phyloP scores from a whole-genome alignment of 1,140 invertebrate genomes.

The Apocrypta bakeri region DNA sequence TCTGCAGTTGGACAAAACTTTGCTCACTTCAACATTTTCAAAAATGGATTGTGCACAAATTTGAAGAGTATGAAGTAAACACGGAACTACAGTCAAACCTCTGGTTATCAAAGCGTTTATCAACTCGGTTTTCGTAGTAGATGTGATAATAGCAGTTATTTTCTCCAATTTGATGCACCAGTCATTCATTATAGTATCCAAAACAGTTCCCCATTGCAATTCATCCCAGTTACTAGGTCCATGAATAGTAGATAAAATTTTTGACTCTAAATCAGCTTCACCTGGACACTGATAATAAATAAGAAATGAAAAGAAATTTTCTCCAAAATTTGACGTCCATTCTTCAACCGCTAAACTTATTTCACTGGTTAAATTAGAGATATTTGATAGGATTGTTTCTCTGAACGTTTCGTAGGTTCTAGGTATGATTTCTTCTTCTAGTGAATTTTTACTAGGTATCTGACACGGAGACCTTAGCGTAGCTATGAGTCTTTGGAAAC shows the following conservation, averaged over 20 bases:
- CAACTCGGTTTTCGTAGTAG: conserved; percentile 67
- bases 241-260: conserved; percentile 67
- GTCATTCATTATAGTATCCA: conserved; percentile 71
- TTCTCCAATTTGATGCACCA: conserved; percentile 71
- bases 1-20: conserved; percentile 71
- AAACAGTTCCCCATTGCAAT: conserved; percentile 66
- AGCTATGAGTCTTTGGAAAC: conserved; percentile 74
- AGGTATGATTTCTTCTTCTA: conserved; percentile 75
- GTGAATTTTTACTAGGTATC: conserved; percentile 74
- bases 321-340: conserved; percentile 72
- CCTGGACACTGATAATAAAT: conserved; percentile 72
- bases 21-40: conserved; percentile 67
- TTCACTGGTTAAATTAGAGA: conserved; percentile 64
- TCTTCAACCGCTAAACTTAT: conserved; percentile 74
- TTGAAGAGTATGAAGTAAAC: conserved; percentile 73
- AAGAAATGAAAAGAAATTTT: conserved; percentile 71
- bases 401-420: conserved; percentile 72
- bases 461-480: conserved; percentile 74
- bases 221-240: conserved; percentile 67
- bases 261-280: conserved; percentile 66
- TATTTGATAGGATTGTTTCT: conserved; percentile 64
- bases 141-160: conserved; percentile 73
- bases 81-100: conserved; percentile 71
- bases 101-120: conserved; percentile 64
- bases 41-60: conserved; percentile 73